phyloP scores from a whole-genome alignment of 1,140 invertebrate species.

The Lethrus apterus region DNA sequence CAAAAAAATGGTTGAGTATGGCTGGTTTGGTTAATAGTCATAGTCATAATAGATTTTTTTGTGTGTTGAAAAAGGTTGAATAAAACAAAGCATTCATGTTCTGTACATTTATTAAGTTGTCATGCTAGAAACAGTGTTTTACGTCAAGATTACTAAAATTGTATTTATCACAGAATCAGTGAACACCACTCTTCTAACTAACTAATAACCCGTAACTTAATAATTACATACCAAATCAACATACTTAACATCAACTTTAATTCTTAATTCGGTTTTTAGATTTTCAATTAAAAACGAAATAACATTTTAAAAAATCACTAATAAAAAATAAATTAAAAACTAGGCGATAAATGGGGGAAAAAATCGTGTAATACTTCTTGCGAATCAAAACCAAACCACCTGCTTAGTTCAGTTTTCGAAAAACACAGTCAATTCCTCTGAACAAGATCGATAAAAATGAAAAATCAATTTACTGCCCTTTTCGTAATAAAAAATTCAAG shows the following conservation, averaged over 20 bases:
- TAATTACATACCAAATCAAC: slow-evolving; percentile 15
- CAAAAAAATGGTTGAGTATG: too few relatives aligned
- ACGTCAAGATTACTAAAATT: slow-evolving; percentile 41
- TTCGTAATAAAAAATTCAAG: not conserved
- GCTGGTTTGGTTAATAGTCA: too few relatives aligned
- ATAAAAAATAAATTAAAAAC: slow-evolving; percentile 14
- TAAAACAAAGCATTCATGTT: slow-evolving; percentile 17
- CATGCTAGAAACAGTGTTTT: slow-evolving; percentile 41
- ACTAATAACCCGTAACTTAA: slow-evolving; percentile 37
- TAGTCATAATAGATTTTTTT: too few relatives aligned
- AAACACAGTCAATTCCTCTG: too few relatives aligned
- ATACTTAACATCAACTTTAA: slow-evolving; percentile 9
- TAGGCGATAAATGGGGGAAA: slow-evolving; percentile 6
- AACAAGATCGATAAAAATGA: too few relatives aligned
- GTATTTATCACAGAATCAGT: slow-evolving; percentile 42
- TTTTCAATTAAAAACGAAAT: slow-evolving; percentile 6
- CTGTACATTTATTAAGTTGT: slow-evolving; percentile 40
- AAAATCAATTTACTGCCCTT: too few relatives aligned
- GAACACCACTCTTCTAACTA: slow-evolving; percentile 39
- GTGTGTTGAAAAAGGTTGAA: not conserved
- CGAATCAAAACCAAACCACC: too few relatives aligned
- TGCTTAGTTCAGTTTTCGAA: too few relatives aligned
- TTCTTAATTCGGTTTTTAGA: slow-evolving; percentile 11
- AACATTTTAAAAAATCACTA: slow-evolving; percentile 1
- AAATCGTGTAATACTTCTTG: slow-evolving; percentile 11